Percentiles rank a stretch among this genome's conserved stretches.
Evolutionary conservation across 2,888 invertebrate species (phyloP).

Genomic region (Andrena flavipes): DNA sequence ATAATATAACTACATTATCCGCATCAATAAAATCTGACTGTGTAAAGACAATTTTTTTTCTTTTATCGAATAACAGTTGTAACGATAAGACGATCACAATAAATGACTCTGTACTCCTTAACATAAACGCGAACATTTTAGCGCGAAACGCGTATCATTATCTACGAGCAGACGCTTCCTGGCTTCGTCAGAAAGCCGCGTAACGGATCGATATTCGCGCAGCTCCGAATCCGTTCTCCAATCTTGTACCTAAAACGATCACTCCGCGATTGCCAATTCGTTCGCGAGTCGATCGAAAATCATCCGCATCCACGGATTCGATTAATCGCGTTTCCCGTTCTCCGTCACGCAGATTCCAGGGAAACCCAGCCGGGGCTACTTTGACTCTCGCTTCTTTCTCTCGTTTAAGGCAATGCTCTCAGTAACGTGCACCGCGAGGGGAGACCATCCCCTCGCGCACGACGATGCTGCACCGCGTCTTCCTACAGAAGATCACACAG

Average conservation of each 20-base stretch:
- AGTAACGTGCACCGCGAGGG: conserved; percentile 43
- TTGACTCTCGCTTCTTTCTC: conserved; percentile 53
- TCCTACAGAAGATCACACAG: background rate
- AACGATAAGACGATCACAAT: conserved; percentile 66
- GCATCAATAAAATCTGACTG: conserved; percentile 63
- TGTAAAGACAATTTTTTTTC: conserved; percentile 59
- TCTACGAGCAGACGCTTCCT: conserved; percentile 39
- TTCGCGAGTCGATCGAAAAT: background rate
- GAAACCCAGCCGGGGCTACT: conserved; percentile 25
- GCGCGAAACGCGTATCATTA: conserved; percentile 30
- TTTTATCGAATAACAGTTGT: conserved; percentile 63
- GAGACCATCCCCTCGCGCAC: conserved; percentile 35
- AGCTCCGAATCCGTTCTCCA: background rate
- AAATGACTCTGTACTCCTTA: conserved; percentile 58
- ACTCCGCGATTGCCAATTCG: background rate
- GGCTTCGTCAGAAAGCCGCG: conserved; percentile 35
- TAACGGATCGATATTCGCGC: conserved; percentile 17
- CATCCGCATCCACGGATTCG: background rate
- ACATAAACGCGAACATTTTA: conserved; percentile 53
- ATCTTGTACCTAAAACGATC: background rate
- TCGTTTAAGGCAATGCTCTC: conserved; percentile 60
- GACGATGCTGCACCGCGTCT: conserved; percentile 28
- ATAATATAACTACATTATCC: conserved; percentile 60
- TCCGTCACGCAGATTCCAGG: background rate
- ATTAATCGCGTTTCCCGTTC: background rate